phyloP scores from a whole-genome alignment of 2,113 vertebrate genomes.

The Mixornis gularis region DNA sequence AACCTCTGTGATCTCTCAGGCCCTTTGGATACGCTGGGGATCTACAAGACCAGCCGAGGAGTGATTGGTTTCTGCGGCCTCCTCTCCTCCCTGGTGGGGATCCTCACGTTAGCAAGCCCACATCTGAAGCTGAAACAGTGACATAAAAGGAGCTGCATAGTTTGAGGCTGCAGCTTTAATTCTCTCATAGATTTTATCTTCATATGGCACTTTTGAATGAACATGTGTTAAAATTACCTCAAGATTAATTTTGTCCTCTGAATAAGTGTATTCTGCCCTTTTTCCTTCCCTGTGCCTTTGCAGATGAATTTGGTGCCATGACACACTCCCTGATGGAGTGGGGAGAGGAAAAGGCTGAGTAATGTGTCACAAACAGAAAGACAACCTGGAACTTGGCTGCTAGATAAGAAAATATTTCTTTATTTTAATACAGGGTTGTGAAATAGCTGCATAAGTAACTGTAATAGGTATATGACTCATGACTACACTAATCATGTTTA shows the following conservation, averaged over 20 bases:
- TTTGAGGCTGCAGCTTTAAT: neutral
- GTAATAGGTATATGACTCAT: neutral
- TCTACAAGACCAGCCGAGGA: constrained; percentile 81
- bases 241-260: neutral
- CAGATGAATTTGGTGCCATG: neutral
- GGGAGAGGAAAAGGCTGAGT: neutral
- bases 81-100: constrained; percentile 89
- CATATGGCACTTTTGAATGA: neutral
- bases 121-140: constrained; percentile 75
- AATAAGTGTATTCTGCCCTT: neutral
- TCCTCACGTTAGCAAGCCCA: constrained; percentile 79
- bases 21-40: constrained; percentile 82
- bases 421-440: constrained; percentile 16
- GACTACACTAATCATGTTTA: neutral
- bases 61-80: constrained; percentile 85
- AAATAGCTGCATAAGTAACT: constrained; percentile 7
- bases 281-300: neutral
- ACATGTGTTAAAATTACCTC: neutral
- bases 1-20: constrained; percentile 89
- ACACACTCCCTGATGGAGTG: neutral
- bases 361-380: neutral
- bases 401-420: neutral
- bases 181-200: neutral
- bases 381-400: neutral
- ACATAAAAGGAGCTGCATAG: neutral